Percentiles rank a stretch among this genome's conserved stretches.
phyloP scores from a whole-genome alignment of 2,888 invertebrate species.

The Drosophila setosimentum region DNA sequence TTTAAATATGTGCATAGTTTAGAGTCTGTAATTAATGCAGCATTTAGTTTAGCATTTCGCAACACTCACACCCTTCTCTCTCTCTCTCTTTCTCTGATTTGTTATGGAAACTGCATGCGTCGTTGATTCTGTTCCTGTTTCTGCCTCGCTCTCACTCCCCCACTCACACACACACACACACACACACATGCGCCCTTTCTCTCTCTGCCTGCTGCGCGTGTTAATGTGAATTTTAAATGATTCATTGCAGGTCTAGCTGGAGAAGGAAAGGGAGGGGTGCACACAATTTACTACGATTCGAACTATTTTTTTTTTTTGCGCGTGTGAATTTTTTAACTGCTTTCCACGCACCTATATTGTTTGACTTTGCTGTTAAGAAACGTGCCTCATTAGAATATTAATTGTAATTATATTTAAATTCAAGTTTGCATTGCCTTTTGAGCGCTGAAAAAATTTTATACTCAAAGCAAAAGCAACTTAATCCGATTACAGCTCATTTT shows the following conservation, averaged over 20 bases:
- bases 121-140: slow-evolving; percentile 36
- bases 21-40: slow-evolving; percentile 75
- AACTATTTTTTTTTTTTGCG: slow-evolving; percentile 2
- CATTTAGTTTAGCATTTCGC: slow-evolving; percentile 75
- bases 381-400: slow-evolving; percentile 63
- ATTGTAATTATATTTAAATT: slow-evolving; percentile 51
- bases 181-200: not conserved
- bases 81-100: not conserved
- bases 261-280: slow-evolving; percentile 24
- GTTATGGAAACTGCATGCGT: slow-evolving; percentile 53
- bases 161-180: not conserved
- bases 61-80: slow-evolving; percentile 1
- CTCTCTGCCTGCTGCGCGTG: slow-evolving; percentile 42
- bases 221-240: slow-evolving; percentile 78
- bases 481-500: slow-evolving; percentile 10
- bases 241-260: slow-evolving; percentile 64
- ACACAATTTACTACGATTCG: slow-evolving; percentile 51
- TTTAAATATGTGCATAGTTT: slow-evolving; percentile 78
- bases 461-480: slow-evolving; percentile 8
- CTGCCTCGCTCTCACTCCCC: not conserved
- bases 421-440: slow-evolving; percentile 35
- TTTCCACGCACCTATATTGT: slow-evolving; percentile 1
- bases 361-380: slow-evolving; percentile 7
- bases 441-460: slow-evolving; percentile 4
- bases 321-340: slow-evolving; percentile 22